Evolutionary conservation across 2,113 vertebrate genomes (phyloP).

Genomic region (Oreochromis niloticus): DNA sequence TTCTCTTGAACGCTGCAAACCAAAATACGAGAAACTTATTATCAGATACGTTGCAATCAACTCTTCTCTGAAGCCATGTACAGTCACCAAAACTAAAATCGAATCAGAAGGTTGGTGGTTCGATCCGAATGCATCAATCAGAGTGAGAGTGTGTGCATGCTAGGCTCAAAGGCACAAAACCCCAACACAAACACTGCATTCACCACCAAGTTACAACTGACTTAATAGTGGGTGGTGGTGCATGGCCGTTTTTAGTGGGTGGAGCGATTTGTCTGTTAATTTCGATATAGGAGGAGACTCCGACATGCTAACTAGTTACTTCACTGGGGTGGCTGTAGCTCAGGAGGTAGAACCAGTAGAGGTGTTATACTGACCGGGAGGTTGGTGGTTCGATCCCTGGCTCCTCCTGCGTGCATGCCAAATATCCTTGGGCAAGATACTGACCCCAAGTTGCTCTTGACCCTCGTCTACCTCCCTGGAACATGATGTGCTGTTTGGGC

Average conservation of each 20-base stretch:
- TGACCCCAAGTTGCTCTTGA: neutral
- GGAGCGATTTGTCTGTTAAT: neutral
- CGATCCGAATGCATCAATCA: too few species aligned
- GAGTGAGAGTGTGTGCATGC: too few species aligned
- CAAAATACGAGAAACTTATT: neutral
- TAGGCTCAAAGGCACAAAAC: too few species aligned
- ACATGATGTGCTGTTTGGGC: neutral
- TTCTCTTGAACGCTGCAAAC: neutral
- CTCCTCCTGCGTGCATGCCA: neutral
- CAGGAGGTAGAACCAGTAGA: neutral
- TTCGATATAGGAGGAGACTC: neutral
- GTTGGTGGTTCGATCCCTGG: neutral
- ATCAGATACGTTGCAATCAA: neutral
- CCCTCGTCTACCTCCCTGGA: neutral
- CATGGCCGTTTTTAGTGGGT: neutral
- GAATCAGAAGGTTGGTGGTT: neutral
- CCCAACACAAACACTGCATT: neutral
- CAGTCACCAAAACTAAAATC: neutral
- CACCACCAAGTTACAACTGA: neutral
- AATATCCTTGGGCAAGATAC: neutral
- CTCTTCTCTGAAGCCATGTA: neutral
- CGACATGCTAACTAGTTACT: neutral
- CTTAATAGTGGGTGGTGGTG: neutral
- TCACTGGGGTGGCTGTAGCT: neutral
- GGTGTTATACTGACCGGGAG: neutral